Base-by-base conservation (phyloP, 2,888 invertebrate genomes). In the Drosophila yooni region DNA sequence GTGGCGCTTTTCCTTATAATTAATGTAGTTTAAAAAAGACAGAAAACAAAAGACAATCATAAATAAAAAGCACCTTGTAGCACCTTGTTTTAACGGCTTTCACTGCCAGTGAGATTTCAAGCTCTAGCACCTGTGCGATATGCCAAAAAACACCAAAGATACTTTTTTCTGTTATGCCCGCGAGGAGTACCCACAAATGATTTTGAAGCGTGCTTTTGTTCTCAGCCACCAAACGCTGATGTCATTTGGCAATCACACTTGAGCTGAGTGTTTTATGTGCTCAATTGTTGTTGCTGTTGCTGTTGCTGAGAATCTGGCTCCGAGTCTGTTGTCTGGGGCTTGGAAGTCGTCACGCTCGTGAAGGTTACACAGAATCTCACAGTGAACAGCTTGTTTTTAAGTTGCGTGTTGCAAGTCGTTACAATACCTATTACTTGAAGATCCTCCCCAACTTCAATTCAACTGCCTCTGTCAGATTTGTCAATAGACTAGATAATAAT, bases 231-330 rank as follows among this genome's bases (percentile, higher is more conserved):
- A 76, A 77, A 78, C 27, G 90, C 85, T 86, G 85, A 86, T 86
- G 85, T 86, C 85, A 86, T 86, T 76, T 74, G 65, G 81, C 83
- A 86, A 76, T 78, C 83, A 88, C 75, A 84, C 86, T 83, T 76
- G 56, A 78, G 76, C 70, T 65, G 33, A 40, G 61, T 65, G 57
- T 77, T 63, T 66, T 21, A 53, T 70, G 56, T 76, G 38, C 57
- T 56, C 50, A 61, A 64, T 64, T 51, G 40, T 59, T 59, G 27
- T 50, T 53, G 48, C 36, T 57, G 8, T 36, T 62, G 36, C 43
- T 65, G 34, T 53, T 46, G 61, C 21, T 46, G 36, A 54, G 74
- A 65, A 69, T 58, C 50, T 58, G 61, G 25, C 50, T 61, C 7
- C 60, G 43, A n/a, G 21, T 43, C 63, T 59, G 65, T 33, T 34